A percentile compares a stretch with the other conserved stretches of the same genome.
Conservation (phyloP, 2,797 vertebrate genomes). For the Molossus molossus region DNA sequence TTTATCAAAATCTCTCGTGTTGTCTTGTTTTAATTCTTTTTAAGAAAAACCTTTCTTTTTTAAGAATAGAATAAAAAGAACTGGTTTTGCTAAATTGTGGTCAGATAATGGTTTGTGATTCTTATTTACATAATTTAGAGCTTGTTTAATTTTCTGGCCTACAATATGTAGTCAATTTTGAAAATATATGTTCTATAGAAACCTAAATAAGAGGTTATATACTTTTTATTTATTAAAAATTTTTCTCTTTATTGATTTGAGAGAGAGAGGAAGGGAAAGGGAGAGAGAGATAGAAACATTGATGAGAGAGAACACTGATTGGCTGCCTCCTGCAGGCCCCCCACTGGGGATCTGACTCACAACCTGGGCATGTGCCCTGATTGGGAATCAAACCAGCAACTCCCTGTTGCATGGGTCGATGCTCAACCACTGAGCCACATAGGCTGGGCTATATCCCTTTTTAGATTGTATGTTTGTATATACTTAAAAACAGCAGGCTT, state of each 20-base stretch:
- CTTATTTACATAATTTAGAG: neutral
- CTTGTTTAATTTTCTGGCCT: constrained; percentile 32
- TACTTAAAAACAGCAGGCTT: neutral
- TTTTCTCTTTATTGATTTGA: too few species aligned
- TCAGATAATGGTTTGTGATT: neutral
- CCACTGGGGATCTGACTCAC: too few species aligned
- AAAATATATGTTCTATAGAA: neutral
- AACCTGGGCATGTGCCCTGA: too few species aligned
- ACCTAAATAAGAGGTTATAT: neutral
- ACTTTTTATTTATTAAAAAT: neutral
- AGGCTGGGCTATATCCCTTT: neutral
- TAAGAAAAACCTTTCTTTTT: neutral
- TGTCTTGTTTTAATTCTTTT: neutral
- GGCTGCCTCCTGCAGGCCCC: too few species aligned
- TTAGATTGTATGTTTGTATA: neutral
- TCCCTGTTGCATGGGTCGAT: too few species aligned
- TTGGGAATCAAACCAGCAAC: too few species aligned
- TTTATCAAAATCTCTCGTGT: neutral
- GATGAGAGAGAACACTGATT: too few species aligned
- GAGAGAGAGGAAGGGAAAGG: too few species aligned
- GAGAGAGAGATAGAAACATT: too few species aligned
- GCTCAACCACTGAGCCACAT: too few species aligned
- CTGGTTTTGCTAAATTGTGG: neutral
- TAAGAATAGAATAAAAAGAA: constrained; percentile 5
- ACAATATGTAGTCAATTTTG: neutral